Evolutionary conservation across 2,888 invertebrate species (phyloP), one percentile per base, ranked within the genome.

Genomic region (Lasioglossum calceatum): DNA sequence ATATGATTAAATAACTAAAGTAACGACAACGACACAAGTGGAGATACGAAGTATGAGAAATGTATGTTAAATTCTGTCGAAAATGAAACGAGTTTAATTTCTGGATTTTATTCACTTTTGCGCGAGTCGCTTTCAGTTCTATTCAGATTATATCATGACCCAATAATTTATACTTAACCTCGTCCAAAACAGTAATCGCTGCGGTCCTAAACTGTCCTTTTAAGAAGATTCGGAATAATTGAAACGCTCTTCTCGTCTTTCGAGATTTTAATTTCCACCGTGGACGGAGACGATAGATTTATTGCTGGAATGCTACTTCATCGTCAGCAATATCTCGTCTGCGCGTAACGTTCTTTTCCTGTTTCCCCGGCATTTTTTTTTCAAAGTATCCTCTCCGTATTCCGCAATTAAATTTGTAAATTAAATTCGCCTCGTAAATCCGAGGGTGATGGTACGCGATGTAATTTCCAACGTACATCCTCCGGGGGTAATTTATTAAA

Each of bases 321-420:
- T 87, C 87, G 82, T 87, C 87, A 83, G 87, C 87, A 58, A 87
- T 87, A 87, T 87, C 83, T 87, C 77, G 79, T 71, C 64, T 10
- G 67, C 32, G 47, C 32, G 64, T 58, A 14, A 70, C 70, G 64
- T 64, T 64, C 77, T 75, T 72, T 44, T 44, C 47, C 70, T 44
- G 64, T 64, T 44, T 32, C 64, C 8, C 61, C 71, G 27, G 58
- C 70, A 80, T 23, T n/a, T 71, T 42, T 71, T 16, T n/a, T 61
- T 77, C 44, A 19, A 58, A 77, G 73, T 75, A 44, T 42, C 77
- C 79, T 74, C 79, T 74, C 54, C 70, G 77, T 39, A 71, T 72
- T 75, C 36, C 61, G 87, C 75, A 86, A 86, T 86, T 78, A 85
- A 86, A 86, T 86, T 86, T 86, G 81, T 79, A 86, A 87, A 87